Base-by-base conservation (phyloP, 2,888 invertebrate species). In the Ophraella communa region DNA sequence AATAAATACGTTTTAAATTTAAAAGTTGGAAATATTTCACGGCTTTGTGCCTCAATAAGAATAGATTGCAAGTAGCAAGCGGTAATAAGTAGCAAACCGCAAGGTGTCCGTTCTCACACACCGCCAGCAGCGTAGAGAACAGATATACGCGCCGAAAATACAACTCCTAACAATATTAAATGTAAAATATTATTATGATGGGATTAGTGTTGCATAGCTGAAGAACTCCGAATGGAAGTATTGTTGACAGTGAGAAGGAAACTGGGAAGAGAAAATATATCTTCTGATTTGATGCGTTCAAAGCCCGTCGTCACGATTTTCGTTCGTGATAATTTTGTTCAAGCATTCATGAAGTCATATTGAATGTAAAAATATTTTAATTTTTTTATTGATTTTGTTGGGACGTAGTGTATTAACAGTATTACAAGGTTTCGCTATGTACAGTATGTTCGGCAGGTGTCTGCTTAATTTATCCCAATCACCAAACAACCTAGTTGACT, bases 181-280 rank as follows among this genome's bases (percentile, higher is more conserved):
- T 81, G 80, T 80, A 80, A 82, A 82, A 81, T 82, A 81, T 82
- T 82, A 82, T 82, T 82, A 83, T 89, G 88, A 90, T 89, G 87
- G 85, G 90, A 89, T 90, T 90, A 89, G 84, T 77, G 81, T 84
- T 78, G 84, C 84, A 86, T 89, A 88, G 85, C 85, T 88, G 87
- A 85, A 81, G 86, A 87, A 84, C 75, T 83, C 83, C 83, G 85
- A 87, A 89, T 88, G 81, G 64, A 57, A 55, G 64, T 61, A 51
- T 45, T 47, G 58, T 58, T 24, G 58, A 35, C 62, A 21, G 30
- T 47, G 44, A 52, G 56, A 54, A 59, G 64, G 30, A 20, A 35
- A 45, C 30, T 51, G 61, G 35, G 65, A 63, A 69, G 66, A 64
- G 64, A 66, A 69, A 65, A 65, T 64, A 64, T 66, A 11, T 47